phyloP scores from a whole-genome alignment of 2,797 vertebrate genomes.

The Sebastes alutus region DNA sequence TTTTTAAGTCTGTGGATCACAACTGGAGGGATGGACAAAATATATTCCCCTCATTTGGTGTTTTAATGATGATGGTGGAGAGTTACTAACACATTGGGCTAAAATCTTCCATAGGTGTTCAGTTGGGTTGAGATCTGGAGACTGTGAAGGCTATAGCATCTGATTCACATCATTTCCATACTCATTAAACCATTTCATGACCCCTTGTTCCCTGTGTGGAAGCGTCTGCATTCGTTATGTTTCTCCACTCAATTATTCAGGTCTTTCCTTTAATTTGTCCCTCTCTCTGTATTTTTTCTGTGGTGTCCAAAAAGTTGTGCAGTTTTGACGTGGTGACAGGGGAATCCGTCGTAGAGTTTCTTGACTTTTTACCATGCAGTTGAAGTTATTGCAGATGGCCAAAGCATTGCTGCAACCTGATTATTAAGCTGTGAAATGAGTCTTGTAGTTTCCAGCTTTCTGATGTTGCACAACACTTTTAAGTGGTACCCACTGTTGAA shows the following conservation, averaged over 20 bases:
- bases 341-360: slow-evolving; percentile 23
- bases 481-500: slow-evolving; percentile 63
- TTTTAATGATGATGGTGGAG: not conserved
- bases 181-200: not conserved
- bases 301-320: not conserved
- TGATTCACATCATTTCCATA: not conserved
- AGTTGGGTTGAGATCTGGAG: not conserved
- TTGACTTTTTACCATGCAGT: slow-evolving; percentile 7
- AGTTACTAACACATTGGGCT: not conserved
- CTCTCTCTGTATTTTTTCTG: not conserved
- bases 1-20: not conserved
- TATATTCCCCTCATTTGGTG: not conserved
- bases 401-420: slow-evolving; percentile 2
- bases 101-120: not conserved
- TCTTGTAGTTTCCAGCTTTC: slow-evolving; percentile 41
- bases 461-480: slow-evolving; percentile 52
- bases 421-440: slow-evolving; percentile 24
- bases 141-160: not conserved
- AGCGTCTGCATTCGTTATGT: not conserved
- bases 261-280: not conserved
- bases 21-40: not conserved
- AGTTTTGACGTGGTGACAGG: not conserved
- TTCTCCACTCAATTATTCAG: not conserved
- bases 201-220: not conserved
- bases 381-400: slow-evolving; percentile 14